Evolutionary conservation across 2,888 invertebrate species (phyloP).

Genomic region (Myopa tessellatipennis): DNA sequence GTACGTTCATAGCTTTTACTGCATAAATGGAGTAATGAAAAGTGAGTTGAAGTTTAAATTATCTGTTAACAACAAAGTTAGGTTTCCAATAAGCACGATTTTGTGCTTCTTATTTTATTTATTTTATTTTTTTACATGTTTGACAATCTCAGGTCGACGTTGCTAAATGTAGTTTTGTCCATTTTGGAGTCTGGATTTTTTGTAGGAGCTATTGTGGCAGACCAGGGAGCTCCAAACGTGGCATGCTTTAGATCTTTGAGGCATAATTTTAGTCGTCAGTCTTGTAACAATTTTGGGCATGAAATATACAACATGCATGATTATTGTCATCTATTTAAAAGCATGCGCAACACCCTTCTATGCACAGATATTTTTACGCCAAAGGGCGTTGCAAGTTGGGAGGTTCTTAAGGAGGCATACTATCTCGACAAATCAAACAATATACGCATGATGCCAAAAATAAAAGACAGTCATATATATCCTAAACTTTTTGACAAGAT

Average conservation of each 20-base stretch:
- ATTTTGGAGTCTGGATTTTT: not conserved
- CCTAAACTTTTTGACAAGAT: not conserved
- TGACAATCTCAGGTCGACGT: not conserved
- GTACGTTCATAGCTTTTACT: constrained; percentile 14
- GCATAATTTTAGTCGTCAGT: not conserved
- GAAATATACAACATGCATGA: constrained; percentile 8
- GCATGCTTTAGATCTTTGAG: not conserved
- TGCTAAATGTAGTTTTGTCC: not conserved
- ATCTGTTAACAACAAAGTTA: not conserved
- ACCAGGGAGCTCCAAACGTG: not conserved
- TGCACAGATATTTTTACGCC: not conserved
- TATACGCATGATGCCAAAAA: not conserved
- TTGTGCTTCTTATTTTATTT: not conserved
- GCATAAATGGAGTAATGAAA: not conserved
- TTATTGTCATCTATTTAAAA: constrained; percentile 15
- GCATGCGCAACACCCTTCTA: not conserved
- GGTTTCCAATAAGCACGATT: too few relatives aligned
- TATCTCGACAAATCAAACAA: not conserved
- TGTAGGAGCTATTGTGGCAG: not conserved
- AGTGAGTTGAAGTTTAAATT: constrained; percentile 1
- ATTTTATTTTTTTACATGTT: not conserved
- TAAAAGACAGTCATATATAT: not conserved
- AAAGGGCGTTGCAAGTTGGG: constrained; percentile 8
- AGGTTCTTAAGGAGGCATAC: too few relatives aligned
- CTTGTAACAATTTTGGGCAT: not conserved